Conservation (phyloP, 1,140 invertebrate genomes). For the Bombus difficillimus region DNA sequence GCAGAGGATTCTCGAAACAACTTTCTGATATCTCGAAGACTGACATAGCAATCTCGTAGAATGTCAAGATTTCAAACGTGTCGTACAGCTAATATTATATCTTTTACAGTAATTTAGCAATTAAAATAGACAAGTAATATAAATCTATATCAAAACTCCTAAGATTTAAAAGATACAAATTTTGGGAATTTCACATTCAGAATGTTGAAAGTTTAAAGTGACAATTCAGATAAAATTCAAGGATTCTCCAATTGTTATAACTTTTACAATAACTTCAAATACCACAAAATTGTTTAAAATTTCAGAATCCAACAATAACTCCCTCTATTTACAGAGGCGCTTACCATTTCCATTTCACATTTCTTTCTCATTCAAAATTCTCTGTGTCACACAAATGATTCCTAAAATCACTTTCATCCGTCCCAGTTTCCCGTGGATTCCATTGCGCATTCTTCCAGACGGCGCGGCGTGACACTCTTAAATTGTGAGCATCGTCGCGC, state of each 20-base stretch:
- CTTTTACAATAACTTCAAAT: no score
- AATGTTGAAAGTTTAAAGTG: no score
- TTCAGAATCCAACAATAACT: not conserved
- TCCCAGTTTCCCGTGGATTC: not conserved
- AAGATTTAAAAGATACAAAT: no score
- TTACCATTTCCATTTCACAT: not conserved
- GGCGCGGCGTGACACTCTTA: not conserved
- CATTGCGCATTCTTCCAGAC: not conserved
- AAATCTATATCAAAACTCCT: no score
- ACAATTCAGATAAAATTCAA: no score
- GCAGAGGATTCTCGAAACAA: not conserved
- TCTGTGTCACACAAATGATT: not conserved
- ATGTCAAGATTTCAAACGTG: not conserved
- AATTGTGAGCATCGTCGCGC: not conserved
- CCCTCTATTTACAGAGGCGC: not conserved
- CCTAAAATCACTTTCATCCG: not conserved
- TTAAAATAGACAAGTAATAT: no score
- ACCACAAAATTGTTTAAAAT: no score
- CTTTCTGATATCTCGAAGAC: not conserved
- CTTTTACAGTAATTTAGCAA: no score
- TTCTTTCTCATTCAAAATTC: not conserved
- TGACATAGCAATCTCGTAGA: not conserved
- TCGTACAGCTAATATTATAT: no score
- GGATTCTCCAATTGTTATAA: no score
- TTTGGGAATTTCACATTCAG: no score